Conservation (phyloP, 2,113 vertebrate species). For the Bubo blakistoni region DNA sequence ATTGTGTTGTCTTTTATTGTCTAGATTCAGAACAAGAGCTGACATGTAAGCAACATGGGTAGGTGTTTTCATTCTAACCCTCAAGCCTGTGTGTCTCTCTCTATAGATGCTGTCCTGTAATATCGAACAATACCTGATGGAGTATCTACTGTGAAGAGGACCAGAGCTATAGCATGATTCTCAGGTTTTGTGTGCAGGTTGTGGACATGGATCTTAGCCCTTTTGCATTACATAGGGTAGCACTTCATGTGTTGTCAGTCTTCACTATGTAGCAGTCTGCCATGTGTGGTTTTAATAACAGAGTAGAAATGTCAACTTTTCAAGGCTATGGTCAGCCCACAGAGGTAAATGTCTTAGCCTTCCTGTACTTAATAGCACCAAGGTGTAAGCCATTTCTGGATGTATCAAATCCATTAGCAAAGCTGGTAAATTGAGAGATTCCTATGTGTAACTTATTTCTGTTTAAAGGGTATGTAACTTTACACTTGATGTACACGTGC, state of each 20-base stretch:
- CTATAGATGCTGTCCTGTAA: not conserved
- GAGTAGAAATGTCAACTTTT: not conserved
- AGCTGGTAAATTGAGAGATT: not conserved
- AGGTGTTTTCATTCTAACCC: not conserved
- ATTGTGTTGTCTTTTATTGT: not conserved
- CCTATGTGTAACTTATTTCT: not conserved
- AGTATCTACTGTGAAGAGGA: not conserved
- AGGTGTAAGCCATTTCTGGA: not conserved
- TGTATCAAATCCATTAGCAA: not conserved
- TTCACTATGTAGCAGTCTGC: not conserved
- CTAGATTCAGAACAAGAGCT: not conserved
- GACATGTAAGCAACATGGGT: not conserved
- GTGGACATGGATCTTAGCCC: not conserved
- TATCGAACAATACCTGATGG: not conserved
- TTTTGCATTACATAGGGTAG: not conserved
- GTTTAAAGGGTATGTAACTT: not conserved
- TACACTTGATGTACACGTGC: not conserved
- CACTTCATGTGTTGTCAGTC: not conserved
- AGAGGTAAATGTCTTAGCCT: not conserved
- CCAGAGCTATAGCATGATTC: not conserved
- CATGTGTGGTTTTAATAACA: not conserved
- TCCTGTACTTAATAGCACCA: not conserved
- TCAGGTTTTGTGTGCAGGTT: not conserved
- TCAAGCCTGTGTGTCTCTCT: not conserved
- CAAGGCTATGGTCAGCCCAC: not conserved